Base-by-base conservation (phyloP, 2,113 vertebrate species). In the Alethe castanea region DNA sequence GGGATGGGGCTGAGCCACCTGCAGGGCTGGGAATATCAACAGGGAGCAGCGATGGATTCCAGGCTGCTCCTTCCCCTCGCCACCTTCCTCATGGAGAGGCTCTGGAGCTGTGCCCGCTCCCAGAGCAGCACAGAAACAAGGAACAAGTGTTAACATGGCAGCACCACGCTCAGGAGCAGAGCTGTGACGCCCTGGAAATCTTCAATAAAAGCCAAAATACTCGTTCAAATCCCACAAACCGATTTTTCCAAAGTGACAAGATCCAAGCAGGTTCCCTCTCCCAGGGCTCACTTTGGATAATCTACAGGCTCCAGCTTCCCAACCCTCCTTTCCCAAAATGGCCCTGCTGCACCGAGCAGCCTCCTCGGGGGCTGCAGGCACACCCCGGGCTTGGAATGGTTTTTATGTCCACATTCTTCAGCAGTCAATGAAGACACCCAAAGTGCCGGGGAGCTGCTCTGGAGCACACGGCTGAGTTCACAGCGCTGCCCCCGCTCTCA, bases 361-460 rank as follows among this genome's bases (percentile, higher is more conserved):
- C 11, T 86, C 45, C 33, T 9, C 42, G 25, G 40, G 56, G 45
- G 65, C n/a, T 82, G 71, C 84, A 13, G 70, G 23, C 45, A 26
- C 2, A 35, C 17, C 36, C 38, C 6, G 19, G 14, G 29, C 7
- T 47, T 0, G 47, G 26, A 3, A 16, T 13, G 29, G 14, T 36
- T 38, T 33, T 29, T 40, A 1, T 2, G 8, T 7, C 23, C 4
- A 4, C 65, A 8, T 64, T 26, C 44, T 4, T 74, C 17, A 5
- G 11, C 29, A 62, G 15, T 1, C 35, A 2, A 1, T 0, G 22
- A 20, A 62, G 18, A 8, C 36, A 4, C 47, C 17, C 57, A 4
- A 22, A 83, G 40, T 25, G 31, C 5, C 50, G 7, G 0, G 47
- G 23, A 48, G 47, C 47, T 48, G 47, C 47, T 48, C 47, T 13